These are phyloP conservation scores for Geodia barretti DNA, from an alignment of 37 sponge, comb jelly and placozoan genomes.

Conservation along the genomic window DNA sequence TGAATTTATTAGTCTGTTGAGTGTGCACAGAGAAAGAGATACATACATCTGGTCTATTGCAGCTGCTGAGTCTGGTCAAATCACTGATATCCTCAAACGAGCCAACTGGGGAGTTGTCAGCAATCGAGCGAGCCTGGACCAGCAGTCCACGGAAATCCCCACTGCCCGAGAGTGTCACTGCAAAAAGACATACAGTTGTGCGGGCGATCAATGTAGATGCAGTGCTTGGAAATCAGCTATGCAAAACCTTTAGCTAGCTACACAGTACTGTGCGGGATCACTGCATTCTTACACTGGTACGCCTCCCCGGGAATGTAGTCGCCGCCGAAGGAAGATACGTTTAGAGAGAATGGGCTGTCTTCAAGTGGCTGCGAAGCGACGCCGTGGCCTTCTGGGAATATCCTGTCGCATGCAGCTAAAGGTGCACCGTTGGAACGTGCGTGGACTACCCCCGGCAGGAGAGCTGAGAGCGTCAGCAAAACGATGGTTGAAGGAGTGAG, in stretches of 20 bases:
- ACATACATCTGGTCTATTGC: neutral
- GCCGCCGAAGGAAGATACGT: neutral
- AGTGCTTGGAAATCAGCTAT: no score
- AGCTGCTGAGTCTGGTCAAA: neutral
- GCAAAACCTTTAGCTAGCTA: no score
- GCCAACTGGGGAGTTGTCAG: neutral
- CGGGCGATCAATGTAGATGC: no score
- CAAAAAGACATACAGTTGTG: neutral
- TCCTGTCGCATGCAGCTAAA: neutral
- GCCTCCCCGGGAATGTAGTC: neutral
- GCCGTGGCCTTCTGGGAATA: neutral
- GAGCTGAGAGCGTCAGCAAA: neutral
- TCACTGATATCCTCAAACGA: neutral
- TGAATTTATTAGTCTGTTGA: neutral
- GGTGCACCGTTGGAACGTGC: neutral
- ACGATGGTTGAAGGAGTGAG: no score
- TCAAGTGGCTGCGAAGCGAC: neutral
- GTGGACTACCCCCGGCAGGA: neutral
- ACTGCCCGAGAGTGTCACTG: constrained; percentile 3
- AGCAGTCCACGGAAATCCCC: constrained; percentile 13
- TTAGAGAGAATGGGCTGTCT: neutral
- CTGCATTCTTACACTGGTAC: neutral
- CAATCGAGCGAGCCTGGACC: constrained; percentile 36
- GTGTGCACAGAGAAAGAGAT: neutral
- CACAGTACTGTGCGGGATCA: no score